These are phyloP conservation scores for Cephus rjabovi DNA, from an alignment of 2,888 invertebrate genomes.

Conservation along the genomic window DNA sequence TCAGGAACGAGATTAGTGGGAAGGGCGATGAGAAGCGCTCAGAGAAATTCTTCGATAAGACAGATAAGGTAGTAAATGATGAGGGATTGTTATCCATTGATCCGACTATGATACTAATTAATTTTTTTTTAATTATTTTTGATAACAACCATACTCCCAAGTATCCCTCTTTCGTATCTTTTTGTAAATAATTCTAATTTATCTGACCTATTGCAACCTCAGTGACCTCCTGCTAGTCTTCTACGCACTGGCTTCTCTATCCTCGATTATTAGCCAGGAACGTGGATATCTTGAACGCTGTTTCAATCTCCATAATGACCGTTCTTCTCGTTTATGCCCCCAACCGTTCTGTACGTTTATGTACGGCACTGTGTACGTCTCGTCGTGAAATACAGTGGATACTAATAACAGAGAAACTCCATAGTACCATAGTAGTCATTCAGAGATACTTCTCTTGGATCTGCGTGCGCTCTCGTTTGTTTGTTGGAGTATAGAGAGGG, in stretches of 20 bases:
- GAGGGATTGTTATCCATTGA: not conserved
- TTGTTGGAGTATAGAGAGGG: constrained; percentile 20
- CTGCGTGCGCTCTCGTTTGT: constrained; percentile 38
- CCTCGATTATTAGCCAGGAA: constrained; percentile 28
- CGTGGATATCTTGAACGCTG: constrained; percentile 33
- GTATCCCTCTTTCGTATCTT: not conserved
- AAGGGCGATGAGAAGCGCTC: not conserved
- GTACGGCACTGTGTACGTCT: constrained; percentile 11
- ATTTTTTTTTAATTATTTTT: not conserved
- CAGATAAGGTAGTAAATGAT: not conserved
- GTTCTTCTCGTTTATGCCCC: constrained; percentile 26
- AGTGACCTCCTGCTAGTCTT: not conserved
- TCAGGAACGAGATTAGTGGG: not conserved
- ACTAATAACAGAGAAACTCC: constrained; percentile 58
- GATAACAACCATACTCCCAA: not conserved
- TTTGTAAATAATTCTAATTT: not conserved
- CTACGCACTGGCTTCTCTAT: constrained; percentile 5
- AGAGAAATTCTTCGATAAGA: not conserved
- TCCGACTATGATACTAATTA: not conserved
- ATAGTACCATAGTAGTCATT: constrained; percentile 44
- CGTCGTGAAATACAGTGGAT: constrained; percentile 43
- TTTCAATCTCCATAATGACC: constrained; percentile 64
- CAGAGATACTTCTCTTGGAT: constrained; percentile 50
- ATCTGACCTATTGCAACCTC: not conserved
- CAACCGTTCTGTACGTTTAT: constrained; percentile 44